Evolutionary conservation across 2,113 vertebrate genomes (phyloP).

Genomic region (Nibea albiflora): DNA sequence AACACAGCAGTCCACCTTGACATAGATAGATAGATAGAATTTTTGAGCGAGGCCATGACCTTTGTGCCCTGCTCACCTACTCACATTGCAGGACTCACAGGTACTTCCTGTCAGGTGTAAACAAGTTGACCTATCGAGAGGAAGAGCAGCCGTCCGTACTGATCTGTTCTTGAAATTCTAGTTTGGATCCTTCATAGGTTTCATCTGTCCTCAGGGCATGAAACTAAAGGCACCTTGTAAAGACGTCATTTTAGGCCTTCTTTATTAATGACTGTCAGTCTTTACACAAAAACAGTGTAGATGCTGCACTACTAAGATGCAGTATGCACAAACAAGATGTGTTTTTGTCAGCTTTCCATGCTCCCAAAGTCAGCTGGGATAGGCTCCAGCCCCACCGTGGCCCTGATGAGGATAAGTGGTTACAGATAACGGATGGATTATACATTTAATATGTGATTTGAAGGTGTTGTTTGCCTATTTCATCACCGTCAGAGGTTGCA

Average conservation of each 20-base stretch:
- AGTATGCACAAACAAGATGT: no score
- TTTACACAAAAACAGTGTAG: not conserved
- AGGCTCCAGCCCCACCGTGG: no score
- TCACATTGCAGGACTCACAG: not conserved
- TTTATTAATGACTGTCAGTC: not conserved
- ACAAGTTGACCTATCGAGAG: conserved; percentile 9
- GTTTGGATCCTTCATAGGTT: conserved; percentile 23
- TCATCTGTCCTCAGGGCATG: not conserved
- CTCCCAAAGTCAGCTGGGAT: no score
- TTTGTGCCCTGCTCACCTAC: not conserved
- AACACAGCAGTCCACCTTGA: not conserved
- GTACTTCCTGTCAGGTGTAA: conserved; percentile 11
- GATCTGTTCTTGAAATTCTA: conserved; percentile 12
- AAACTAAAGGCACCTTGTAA: not conserved
- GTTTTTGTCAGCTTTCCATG: not conserved
- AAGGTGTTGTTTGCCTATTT: not conserved
- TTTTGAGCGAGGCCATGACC: conserved; percentile 1
- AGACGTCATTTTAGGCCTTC: not conserved
- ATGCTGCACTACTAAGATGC: no score
- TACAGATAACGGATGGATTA: no score
- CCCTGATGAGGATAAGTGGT: no score
- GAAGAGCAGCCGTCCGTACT: not conserved
- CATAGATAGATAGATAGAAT: conserved; percentile 2
- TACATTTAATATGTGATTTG: no score
- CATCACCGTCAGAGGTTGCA: not conserved